Evolutionary conservation across 2,113 vertebrate species (phyloP).

Genomic region (Clarias magur): DNA sequence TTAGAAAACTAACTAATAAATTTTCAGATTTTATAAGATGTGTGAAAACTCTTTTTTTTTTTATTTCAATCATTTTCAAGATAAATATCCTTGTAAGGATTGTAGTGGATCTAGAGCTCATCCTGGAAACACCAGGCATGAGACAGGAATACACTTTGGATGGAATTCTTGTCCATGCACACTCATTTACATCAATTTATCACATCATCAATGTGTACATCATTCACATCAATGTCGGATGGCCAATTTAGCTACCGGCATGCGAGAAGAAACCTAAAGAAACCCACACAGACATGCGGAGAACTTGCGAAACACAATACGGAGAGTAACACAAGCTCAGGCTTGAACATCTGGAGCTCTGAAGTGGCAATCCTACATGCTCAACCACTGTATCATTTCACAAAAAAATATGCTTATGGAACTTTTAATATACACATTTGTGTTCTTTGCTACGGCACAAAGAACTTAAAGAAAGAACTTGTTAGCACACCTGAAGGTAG

Average conservation of each 20-base stretch:
- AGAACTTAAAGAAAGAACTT: neutral
- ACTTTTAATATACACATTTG: neutral
- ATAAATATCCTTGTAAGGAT: neutral
- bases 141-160: neutral
- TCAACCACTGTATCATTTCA: neutral
- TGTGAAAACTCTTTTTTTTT: neutral
- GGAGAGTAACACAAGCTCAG: neutral
- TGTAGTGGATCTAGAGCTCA: neutral
- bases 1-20: neutral
- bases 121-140: neutral
- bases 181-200: neutral
- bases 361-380: neutral
- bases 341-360: neutral
- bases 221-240: neutral
- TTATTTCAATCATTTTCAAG: neutral
- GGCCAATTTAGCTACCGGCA: neutral
- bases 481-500: slow-evolving; percentile 84
- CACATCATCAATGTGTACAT: too few relatives aligned
- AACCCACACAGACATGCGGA: neutral
- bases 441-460: neutral
- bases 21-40: neutral
- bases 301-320: neutral
- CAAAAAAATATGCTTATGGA: neutral
- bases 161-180: neutral
- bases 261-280: neutral